phyloP scores from a whole-genome alignment of 2,797 vertebrate species.

The Sardinella longiceps region DNA sequence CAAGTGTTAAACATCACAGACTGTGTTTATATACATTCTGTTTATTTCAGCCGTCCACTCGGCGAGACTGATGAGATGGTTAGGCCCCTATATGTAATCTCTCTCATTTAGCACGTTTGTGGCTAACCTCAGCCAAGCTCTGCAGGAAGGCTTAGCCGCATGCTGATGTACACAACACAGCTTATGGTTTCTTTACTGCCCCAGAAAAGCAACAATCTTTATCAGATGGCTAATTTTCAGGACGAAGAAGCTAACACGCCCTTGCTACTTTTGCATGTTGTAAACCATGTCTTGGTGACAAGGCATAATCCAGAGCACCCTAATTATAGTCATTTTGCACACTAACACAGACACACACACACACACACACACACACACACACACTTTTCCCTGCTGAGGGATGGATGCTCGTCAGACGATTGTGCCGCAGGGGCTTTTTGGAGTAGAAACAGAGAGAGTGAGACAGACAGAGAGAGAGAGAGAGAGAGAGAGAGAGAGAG shows the following conservation, averaged over 20 bases:
- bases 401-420: constrained; percentile 20
- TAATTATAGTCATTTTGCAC: constrained; percentile 72
- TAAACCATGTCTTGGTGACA: constrained; percentile 60
- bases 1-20: constrained; percentile 51
- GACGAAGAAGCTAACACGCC: constrained; percentile 31
- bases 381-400: constrained; percentile 50
- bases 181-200: constrained; percentile 60
- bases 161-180: constrained; percentile 56
- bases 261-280: constrained; percentile 45
- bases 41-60: constrained; percentile 58
- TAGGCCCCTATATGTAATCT: constrained; percentile 52
- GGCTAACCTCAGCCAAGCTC: constrained; percentile 58
- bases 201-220: constrained; percentile 56
- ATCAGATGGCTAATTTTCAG: constrained; percentile 57
- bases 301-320: constrained; percentile 63
- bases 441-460: background rate
- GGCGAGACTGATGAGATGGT: constrained; percentile 66
- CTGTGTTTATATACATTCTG: constrained; percentile 51
- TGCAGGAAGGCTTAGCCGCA: constrained; percentile 54
- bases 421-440: background rate
- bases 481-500: constrained; percentile 28
- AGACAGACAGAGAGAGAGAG: background rate
- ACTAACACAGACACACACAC: background rate
- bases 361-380: constrained; percentile 14
- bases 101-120: constrained; percentile 60